Evolutionary conservation across 2,113 vertebrate genomes (phyloP), one percentile per base, ranked within the genome.

Genomic region (Silurus asotus): DNA sequence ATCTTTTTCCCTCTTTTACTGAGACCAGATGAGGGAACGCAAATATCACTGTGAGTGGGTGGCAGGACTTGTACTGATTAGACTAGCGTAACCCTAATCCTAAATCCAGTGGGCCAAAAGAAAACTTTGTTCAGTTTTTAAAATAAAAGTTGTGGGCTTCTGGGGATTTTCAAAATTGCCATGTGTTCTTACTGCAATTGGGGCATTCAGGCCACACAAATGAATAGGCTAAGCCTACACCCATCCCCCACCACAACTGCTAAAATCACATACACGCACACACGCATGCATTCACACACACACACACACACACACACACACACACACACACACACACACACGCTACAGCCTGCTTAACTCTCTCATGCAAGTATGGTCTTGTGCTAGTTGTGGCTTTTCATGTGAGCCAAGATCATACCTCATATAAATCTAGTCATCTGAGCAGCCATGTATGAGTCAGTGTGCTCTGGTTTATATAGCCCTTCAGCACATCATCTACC

Each of bases 331-430:
- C 79, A 86, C 65, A 62, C 65, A 55, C 48, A 53, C 69, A 62
- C 6, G 25, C 82, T 58, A 9, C 48, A 77, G 81, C 65, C 48
- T 69, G 51, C 81, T 56, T 85, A 61, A 76, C 74, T 85, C 61
- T 85, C 49, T 83, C 74, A 69, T 83, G 51, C 86, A 83, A 87
- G 81, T 83, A 69, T 83, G 74, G 86, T 83, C 81, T 83, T 85
- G 84, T 85, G 78, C 51, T 87, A 89, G 88, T 89, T 89, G 88
- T 83, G 89, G 90, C 88, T 87, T 77, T 85, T 78, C 74, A 89
- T 79, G 84, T 64, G 45, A 19, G 83, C 89, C 92, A 91, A 89
- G 92, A 88, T 89, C 53, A 28, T 4, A 90, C 92, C 87, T 90
- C 92, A 79, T 59, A 87, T 90, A 67, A 85, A 85, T 78, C 74